Evolutionary conservation across 2,113 vertebrate species (phyloP), one percentile per base, ranked within the genome.

Genomic region (Hipposideros armiger): DNA sequence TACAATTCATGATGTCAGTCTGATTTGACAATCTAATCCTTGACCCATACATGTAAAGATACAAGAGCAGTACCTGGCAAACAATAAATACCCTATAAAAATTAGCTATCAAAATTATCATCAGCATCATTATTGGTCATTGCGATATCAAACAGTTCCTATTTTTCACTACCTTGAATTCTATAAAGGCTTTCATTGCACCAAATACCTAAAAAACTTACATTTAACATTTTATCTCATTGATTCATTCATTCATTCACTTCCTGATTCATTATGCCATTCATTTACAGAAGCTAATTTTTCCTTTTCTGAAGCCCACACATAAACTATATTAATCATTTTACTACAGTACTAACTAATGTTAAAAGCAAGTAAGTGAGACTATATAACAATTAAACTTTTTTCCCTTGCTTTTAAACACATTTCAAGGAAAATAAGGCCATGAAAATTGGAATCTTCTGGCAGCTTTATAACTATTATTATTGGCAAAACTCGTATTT

Each of bases 131-230:
- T n/a, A 87, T 69, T 15, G 69, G 17, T 11, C 32, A 60, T 17
- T 60, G 32, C 62, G 36, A 58, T 36, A 56, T 87, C 52, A 76
- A 20, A 78, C 13, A 64, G 72, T 89, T 85, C 52, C n/a, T 91
- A 77, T 62, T 92, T 94, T 87, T 73, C 15, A 91, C 24, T 89
- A 74, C 11, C 36, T 74, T 72, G 50, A 94, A 85, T 91, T 91
- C 36, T 73, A 22, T 15, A 60, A 92, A 72, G 10, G 1, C 70
- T 87, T 87, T 66, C 64, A 84, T 45, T 32, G 56, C 17, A 94
- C 13, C 64, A n/a, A 91, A 77, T 52, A 91, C 30, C 26, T 95
- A 50, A n/a, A 66, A 89, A 54, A 14, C 3, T 7, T 58, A 88
- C 28, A 77, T 32, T 96, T 87, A 9, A 56, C 66, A 88, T 58